Percentiles rank a stretch among this genome's conserved stretches.
Evolutionary conservation across 2,888 invertebrate species (phyloP).

Genomic region (Acanthococcus lagerstroemiae): DNA sequence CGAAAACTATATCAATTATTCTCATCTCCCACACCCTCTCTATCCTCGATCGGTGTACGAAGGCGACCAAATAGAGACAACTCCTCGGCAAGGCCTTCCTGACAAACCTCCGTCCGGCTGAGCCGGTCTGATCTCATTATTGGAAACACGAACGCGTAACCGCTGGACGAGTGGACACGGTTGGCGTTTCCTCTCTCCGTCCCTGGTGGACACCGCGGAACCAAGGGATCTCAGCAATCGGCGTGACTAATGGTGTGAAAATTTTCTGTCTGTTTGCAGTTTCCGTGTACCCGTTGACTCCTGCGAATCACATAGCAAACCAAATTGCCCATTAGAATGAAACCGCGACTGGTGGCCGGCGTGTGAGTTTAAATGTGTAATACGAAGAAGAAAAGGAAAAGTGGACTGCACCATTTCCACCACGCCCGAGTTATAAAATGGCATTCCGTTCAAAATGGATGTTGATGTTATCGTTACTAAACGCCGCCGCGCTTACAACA

Average conservation of each 20-base stretch:
- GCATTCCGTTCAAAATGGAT: conserved; percentile 27
- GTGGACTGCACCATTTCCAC: conserved; percentile 28
- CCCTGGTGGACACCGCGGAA: too few species aligned
- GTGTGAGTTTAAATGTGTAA: conserved; percentile 28
- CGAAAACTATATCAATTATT: too few species aligned
- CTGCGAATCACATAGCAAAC: not conserved
- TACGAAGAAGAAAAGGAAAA: conserved; percentile 28
- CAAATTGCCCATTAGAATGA: conserved; percentile 4
- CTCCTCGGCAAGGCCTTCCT: too few species aligned
- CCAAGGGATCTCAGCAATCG: too few species aligned
- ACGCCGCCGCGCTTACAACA: conserved; percentile 13
- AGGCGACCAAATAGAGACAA: too few species aligned
- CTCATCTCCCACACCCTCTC: too few species aligned
- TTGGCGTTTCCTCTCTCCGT: too few species aligned
- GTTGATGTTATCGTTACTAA: conserved; percentile 25
- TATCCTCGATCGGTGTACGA: too few species aligned
- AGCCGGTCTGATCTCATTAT: too few species aligned
- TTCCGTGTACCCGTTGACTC: not conserved
- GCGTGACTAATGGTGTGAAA: not conserved
- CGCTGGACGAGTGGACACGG: too few species aligned
- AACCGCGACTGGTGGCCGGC: conserved; percentile 19
- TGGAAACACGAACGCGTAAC: too few species aligned
- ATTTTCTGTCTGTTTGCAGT: not conserved
- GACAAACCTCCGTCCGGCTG: too few species aligned
- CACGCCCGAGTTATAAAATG: conserved; percentile 22